Base-by-base conservation (phyloP, 2,113 vertebrate genomes). In the Aplodontia rufa region DNA sequence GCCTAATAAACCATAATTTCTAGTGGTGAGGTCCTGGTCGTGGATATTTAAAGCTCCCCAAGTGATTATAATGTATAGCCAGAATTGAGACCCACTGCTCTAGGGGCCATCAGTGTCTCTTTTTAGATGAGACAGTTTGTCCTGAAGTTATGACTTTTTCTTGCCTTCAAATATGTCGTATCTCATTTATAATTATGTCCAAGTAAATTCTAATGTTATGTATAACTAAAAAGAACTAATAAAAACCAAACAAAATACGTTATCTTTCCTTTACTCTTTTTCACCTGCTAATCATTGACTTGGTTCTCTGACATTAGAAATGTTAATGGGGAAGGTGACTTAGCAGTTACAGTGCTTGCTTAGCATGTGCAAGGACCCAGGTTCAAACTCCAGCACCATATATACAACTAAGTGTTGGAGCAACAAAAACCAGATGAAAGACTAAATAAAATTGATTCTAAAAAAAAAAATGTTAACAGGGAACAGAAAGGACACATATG, bases 301-400 rank as follows among this genome's bases (percentile, higher is more conserved):
- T 91, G 55, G 26, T 87, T 88, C 35, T 91, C 72, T 85, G n/a
- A 92, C 47, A 5, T 95, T 85, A 97, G 91, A 87, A 78, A 78
- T 78, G 9, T n/a, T n/a, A n/a, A n/a, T n/a, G n/a, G n/a, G n/a
- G n/a, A n/a, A n/a, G n/a, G n/a, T n/a, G n/a, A n/a, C n/a, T n/a
- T n/a, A n/a, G n/a, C n/a, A n/a, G n/a, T n/a, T n/a, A n/a, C n/a
- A n/a, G n/a, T n/a, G n/a, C n/a, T n/a, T n/a, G n/a, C n/a, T n/a
- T n/a, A n/a, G n/a, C n/a, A n/a, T n/a, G n/a, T n/a, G n/a, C n/a
- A n/a, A n/a, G n/a, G n/a, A n/a, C n/a, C n/a, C n/a, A n/a, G n/a
- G n/a, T n/a, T n/a, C n/a, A n/a, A n/a, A n/a, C n/a, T n/a, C n/a
- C n/a, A n/a, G n/a, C n/a, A n/a, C n/a, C n/a, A n/a, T n/a, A n/a